Evolutionary conservation across 1,140 invertebrate genomes (phyloP).

Genomic region (Trichonephila clavipes): DNA sequence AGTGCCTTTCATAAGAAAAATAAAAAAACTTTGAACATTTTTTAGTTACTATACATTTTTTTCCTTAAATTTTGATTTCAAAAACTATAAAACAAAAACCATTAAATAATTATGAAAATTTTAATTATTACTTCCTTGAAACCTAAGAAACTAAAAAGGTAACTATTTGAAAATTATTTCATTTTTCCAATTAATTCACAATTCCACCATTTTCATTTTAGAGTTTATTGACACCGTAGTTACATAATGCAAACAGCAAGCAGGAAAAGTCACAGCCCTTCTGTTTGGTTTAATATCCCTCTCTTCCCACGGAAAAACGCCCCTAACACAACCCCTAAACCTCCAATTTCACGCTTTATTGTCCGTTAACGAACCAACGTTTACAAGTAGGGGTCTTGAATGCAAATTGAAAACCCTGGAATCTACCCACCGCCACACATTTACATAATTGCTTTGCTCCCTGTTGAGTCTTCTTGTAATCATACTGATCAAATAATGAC

Average conservation of each 20-base stretch:
- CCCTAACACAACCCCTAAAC: not conserved
- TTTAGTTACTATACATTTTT: too few species aligned
- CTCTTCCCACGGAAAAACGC: not conserved
- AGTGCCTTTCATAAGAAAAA: too few species aligned
- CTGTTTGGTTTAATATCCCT: not conserved
- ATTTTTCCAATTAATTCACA: not conserved
- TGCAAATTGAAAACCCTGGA: not conserved
- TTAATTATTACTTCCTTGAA: not conserved
- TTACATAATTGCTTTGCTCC: not conserved
- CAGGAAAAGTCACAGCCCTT: not conserved
- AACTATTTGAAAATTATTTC: not conserved
- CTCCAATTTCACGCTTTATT: constrained; percentile 22
- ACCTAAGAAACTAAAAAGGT: not conserved
- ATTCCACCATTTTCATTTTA: not conserved
- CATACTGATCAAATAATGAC: not conserved
- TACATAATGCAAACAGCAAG: not conserved
- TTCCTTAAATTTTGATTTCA: too few species aligned
- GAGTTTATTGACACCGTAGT: not conserved
- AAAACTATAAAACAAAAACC: too few species aligned
- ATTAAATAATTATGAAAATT: not conserved
- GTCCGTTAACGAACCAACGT: not conserved
- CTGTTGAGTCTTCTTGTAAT: not conserved
- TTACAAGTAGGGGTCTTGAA: not conserved
- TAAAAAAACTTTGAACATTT: too few species aligned
- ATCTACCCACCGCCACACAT: not conserved